Percentiles rank a stretch among this genome's conserved stretches.
These are phyloP conservation scores for Hyposoter dolosus DNA, from an alignment of 2,888 invertebrate genomes.

Conservation along the genomic window DNA sequence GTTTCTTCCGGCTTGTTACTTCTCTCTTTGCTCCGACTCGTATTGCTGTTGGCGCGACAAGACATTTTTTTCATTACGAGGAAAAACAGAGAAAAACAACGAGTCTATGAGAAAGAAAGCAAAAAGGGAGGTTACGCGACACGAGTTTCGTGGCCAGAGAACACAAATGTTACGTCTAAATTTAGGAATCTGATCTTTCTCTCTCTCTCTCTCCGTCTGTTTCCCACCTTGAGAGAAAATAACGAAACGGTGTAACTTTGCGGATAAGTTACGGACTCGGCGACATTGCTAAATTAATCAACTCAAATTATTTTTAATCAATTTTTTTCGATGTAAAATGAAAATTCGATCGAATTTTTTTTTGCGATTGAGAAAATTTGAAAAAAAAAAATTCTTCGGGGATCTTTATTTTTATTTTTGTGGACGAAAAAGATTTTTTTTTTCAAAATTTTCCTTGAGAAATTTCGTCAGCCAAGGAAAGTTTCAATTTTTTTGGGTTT, in stretches of 20 bases:
- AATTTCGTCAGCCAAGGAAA: no score
- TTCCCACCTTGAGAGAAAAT: constrained; percentile 19
- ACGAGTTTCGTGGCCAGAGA: constrained; percentile 21
- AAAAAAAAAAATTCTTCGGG: no score
- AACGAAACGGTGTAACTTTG: constrained; percentile 41
- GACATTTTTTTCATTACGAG: constrained; percentile 16
- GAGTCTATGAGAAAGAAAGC: not conserved
- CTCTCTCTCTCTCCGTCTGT: constrained; percentile 22
- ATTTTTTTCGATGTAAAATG: not conserved
- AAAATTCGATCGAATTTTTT: no score
- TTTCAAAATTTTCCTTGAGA: no score
- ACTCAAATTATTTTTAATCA: not conserved
- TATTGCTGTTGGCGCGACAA: constrained; percentile 35
- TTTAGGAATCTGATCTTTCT: constrained; percentile 52
- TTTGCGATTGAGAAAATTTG: no score
- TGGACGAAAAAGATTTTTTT: no score
- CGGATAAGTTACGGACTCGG: constrained; percentile 25
- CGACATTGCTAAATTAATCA: not conserved
- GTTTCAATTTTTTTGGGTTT: no score
- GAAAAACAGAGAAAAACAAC: not conserved
- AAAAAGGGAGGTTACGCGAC: constrained; percentile 37
- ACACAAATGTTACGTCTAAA: constrained; percentile 60
- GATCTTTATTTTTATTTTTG: no score
- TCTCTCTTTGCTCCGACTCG: constrained; percentile 37
- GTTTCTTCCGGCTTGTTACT: constrained; percentile 38